phyloP scores from a whole-genome alignment of 1,140 invertebrate genomes.

The Psilanteris sp. region DNA sequence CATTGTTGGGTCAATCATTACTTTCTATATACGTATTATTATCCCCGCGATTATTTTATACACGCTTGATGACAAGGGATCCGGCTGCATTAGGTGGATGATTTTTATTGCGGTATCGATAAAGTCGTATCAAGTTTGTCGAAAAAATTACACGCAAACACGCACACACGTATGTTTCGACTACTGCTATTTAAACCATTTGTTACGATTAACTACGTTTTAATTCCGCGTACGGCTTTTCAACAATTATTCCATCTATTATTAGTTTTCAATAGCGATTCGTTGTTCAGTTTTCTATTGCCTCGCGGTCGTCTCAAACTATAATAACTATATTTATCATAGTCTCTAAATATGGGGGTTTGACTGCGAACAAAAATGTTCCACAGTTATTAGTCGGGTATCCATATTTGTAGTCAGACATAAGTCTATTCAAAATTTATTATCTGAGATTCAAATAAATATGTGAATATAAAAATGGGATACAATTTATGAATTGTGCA shows the following conservation, averaged over 20 bases:
- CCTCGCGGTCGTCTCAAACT: constrained; percentile 18
- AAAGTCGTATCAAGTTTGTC: constrained; percentile 2
- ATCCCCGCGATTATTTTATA: constrained; percentile 24
- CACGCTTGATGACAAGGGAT: constrained; percentile 9
- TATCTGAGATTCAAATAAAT: no score
- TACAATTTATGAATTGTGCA: no score
- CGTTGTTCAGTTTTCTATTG: constrained; percentile 26
- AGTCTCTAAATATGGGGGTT: constrained; percentile 43
- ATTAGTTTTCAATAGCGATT: constrained; percentile 20
- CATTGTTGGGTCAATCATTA: constrained; percentile 37
- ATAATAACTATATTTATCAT: constrained; percentile 52
- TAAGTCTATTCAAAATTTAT: constrained; percentile 13
- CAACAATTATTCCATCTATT: constrained; percentile 40
- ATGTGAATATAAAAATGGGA: no score
- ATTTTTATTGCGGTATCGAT: constrained; percentile 1
- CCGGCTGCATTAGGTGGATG: neutral
- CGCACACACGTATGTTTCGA: no score
- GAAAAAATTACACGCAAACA: no score
- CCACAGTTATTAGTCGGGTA: constrained; percentile 26
- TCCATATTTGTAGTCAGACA: constrained; percentile 37
- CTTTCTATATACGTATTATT: constrained; percentile 40
- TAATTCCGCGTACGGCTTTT: no score
- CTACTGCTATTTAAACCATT: no score
- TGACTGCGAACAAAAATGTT: constrained; percentile 1
- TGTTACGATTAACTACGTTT: no score